phyloP scores from a whole-genome alignment of 2,113 vertebrate species.

The Pomatorhinus ruficollis region DNA sequence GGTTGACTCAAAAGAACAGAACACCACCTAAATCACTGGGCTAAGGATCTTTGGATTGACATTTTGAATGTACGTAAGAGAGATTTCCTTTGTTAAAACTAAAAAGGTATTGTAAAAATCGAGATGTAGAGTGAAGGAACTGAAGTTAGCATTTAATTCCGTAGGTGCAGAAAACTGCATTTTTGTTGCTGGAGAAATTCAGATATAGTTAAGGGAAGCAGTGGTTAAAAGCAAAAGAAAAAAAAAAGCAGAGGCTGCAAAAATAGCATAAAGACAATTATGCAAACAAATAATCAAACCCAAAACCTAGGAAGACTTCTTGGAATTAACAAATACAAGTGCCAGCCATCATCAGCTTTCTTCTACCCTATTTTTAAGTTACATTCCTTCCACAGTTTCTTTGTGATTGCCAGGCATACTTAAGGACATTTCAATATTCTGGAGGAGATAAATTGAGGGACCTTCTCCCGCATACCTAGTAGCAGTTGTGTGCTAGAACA shows the following conservation, averaged over 20 bases:
- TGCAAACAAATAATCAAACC: not conserved
- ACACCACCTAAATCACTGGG: not conserved
- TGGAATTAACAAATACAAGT: not conserved
- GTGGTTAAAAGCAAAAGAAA: not conserved
- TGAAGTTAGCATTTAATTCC: not conserved
- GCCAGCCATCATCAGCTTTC: not conserved
- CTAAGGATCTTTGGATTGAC: not conserved
- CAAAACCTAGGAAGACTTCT: not conserved
- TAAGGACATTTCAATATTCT: not conserved
- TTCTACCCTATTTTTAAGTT: not conserved
- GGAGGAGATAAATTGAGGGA: not conserved
- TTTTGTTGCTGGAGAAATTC: not conserved
- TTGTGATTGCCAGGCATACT: not conserved
- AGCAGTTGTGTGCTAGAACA: not conserved
- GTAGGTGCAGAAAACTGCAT: not conserved
- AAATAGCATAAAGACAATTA: not conserved
- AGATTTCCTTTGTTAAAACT: not conserved
- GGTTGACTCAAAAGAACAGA: not conserved
- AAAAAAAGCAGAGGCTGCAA: not conserved
- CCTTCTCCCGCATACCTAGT: not conserved
- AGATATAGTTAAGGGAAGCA: not conserved
- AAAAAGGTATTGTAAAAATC: not conserved
- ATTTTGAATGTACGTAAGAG: not conserved
- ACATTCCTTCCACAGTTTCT: not conserved
- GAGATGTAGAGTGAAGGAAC: not conserved